Evolutionary conservation across 2,113 vertebrate species (phyloP).

Genomic region (Siniperca knerii): DNA sequence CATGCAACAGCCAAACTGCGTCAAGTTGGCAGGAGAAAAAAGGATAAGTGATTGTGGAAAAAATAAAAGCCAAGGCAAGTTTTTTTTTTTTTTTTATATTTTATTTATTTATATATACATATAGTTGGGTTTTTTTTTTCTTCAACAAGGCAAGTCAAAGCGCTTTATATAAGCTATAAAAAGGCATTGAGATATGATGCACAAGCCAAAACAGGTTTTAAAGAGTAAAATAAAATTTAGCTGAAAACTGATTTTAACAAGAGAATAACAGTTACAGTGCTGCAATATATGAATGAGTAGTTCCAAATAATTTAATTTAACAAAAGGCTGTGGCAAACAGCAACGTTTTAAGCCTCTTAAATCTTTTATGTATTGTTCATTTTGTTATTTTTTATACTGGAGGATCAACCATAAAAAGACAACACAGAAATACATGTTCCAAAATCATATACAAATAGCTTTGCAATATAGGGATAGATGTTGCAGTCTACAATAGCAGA

Average conservation of each 20-base stretch:
- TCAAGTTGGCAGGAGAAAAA: background rate
- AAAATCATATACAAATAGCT: background rate
- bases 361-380: too few relatives aligned
- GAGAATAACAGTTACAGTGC: background rate
- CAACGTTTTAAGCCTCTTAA: background rate
- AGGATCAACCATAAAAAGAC: background rate
- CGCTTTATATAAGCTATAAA: too few relatives aligned
- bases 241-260: background rate
- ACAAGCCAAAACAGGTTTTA: background rate
- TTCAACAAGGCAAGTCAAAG: background rate
- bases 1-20: conserved; percentile 19
- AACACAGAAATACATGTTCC: background rate
- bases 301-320: too few relatives aligned
- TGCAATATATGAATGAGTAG: background rate
- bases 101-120: too few relatives aligned
- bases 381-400: background rate
- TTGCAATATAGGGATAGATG: background rate
- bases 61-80: conserved; percentile 46
- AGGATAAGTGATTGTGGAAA: conserved; percentile 18
- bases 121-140: too few relatives aligned
- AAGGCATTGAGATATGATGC: too few relatives aligned
- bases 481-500: too few relatives aligned
- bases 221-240: background rate
- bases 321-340: too few relatives aligned
- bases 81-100: too few relatives aligned